Evolutionary conservation across 2,888 invertebrate species (phyloP), one percentile per base, ranked within the genome.

Genomic region (Neoscelio sp.): DNA sequence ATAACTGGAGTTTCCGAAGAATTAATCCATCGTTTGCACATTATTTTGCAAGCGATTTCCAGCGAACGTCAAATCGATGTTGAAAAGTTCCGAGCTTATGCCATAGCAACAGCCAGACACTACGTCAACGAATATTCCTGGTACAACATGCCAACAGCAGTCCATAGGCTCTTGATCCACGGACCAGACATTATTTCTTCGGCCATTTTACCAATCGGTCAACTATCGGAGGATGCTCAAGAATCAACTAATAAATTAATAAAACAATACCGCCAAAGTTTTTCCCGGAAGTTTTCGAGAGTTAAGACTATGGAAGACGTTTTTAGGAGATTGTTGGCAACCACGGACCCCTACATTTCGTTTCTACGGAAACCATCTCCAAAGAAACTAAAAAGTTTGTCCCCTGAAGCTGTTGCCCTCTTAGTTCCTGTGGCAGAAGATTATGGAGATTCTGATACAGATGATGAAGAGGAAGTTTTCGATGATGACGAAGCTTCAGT

Each of bases 1-100:
- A 73, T 78, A 42, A 50, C 46, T 30, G 60, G 46, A 26, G 44
- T 78, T 20, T 28, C 75, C 20, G 62, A 75, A 42, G 23, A 64
- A 13, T 30, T 70, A 42, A 70, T 79, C 23, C 35, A 48, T 23
- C 44, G 64, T 6, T 78, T 52, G 30, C 38, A 67, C 20, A 48
- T 65, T 15, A 79, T 82, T 35, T 23, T 83, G 42, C 56, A 74
- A 35, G 15, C 40, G 8, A 12, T 38, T 26, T 40, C 26, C 6
- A 15, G 33, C 28, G 33, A 30, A 26, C 28, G 20, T 15, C 15
- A 23, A 30, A 28, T 52, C 15, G 30, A 52, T 15, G 52, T 52
- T 30, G 17, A 28, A 26, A 23, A 26, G 15, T 30, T 52, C 30
- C 12, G 28, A 52, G 52, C 26, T 26, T 23, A 23, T 6, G 6